Conservation (phyloP, 2,113 vertebrate genomes). For the Aphelocoma coerulescens region DNA sequence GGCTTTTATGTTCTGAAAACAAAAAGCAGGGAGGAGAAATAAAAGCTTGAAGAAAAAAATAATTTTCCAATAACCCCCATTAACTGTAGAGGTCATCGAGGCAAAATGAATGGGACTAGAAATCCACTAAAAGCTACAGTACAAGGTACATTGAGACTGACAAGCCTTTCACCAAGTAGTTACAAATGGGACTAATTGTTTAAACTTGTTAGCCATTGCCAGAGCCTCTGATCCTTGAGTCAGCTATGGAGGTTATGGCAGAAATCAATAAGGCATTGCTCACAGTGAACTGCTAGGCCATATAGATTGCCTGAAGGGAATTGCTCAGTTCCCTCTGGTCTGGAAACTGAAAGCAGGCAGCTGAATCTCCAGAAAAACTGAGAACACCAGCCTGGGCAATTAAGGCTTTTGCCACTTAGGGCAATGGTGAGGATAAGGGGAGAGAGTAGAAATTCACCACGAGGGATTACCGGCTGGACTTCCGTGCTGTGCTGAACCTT, state of each 20-base stretch:
- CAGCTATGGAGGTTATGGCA: conserved; percentile 69
- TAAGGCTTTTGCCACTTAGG: conserved; percentile 53
- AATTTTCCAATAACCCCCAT: conserved; percentile 71
- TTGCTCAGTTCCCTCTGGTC: conserved; percentile 53
- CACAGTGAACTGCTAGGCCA: conserved; percentile 69
- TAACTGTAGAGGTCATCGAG: conserved; percentile 73
- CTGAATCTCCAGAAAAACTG: conserved; percentile 61
- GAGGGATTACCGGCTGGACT: background rate
- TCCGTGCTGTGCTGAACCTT: background rate
- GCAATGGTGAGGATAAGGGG: background rate
- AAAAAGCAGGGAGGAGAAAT: conserved; percentile 47
- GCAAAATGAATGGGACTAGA: conserved; percentile 73
- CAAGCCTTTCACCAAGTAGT: conserved; percentile 74
- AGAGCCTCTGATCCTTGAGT: conserved; percentile 75
- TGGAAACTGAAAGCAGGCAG: conserved; percentile 65
- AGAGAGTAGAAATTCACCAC: background rate
- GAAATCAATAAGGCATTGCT: conserved; percentile 75
- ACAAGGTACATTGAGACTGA: conserved; percentile 67
- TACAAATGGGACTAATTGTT: conserved; percentile 81
- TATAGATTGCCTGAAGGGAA: conserved; percentile 70
- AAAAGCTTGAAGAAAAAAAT: conserved; percentile 61
- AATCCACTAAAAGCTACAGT: conserved; percentile 74
- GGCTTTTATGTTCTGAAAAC: conserved; percentile 69
- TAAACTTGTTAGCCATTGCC: conserved; percentile 82
- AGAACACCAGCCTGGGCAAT: conserved; percentile 15